Conservation (phyloP, 2,888 invertebrate genomes). For the Nomada flava region DNA sequence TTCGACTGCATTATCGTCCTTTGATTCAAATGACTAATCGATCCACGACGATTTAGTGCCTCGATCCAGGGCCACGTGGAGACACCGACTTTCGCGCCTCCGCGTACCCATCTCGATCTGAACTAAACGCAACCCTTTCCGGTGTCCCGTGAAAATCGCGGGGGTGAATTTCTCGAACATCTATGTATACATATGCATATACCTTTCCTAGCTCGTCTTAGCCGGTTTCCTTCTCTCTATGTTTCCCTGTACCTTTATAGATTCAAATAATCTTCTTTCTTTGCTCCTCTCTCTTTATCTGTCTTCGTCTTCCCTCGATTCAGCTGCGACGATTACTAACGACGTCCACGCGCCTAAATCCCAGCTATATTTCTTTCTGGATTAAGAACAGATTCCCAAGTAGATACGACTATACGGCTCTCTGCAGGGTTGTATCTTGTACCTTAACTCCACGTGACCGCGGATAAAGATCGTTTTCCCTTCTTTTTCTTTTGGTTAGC, state of each 20-base stretch:
- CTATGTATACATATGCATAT: not conserved
- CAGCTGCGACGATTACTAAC: slow-evolving; percentile 10
- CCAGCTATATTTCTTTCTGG: not conserved
- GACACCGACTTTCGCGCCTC: no score
- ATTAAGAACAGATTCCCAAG: not conserved
- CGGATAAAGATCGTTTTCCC: not conserved
- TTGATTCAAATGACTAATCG: no score
- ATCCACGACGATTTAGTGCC: no score
- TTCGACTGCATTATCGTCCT: no score
- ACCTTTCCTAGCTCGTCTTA: slow-evolving; percentile 9
- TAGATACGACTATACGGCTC: not conserved
- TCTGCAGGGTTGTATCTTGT: not conserved
- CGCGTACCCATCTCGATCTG: no score
- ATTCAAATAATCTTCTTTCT: not conserved
- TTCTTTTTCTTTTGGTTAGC: slow-evolving; percentile 30
- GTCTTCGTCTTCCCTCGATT: not conserved
- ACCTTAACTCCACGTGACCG: not conserved
- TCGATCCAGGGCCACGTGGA: no score
- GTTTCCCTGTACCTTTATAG: not conserved
- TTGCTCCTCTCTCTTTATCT: not conserved
- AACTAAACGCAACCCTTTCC: no score
- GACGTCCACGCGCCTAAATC: slow-evolving; percentile 15
- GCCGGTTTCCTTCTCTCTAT: not conserved
- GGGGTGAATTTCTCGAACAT: no score
- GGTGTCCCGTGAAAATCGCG: no score